Percentiles rank a stretch among this genome's conserved stretches.
Conservation (phyloP, 2,797 vertebrate genomes). For the Peromyscus attwateri region DNA sequence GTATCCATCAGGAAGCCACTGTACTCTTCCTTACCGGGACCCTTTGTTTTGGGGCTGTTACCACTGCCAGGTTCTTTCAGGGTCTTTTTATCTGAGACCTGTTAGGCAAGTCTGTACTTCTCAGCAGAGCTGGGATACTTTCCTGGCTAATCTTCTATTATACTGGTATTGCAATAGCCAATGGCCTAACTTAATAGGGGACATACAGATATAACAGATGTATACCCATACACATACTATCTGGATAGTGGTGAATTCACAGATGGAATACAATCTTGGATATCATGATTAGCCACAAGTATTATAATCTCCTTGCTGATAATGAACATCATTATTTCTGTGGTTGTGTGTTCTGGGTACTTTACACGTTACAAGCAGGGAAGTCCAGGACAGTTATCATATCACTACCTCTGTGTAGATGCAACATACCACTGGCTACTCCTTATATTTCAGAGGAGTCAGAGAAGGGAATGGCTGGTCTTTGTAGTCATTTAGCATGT, state of each 20-base stretch:
- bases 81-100: background rate
- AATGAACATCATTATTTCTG: background rate
- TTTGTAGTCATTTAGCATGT: background rate
- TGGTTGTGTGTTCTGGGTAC: background rate
- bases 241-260: background rate
- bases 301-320: background rate
- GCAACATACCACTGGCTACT: background rate
- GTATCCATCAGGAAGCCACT: background rate
- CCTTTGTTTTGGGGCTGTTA: background rate
- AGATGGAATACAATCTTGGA: background rate
- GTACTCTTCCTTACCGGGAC: background rate
- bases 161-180: background rate
- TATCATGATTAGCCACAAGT: background rate
- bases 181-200: background rate
- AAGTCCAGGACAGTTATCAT: background rate
- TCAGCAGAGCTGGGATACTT: background rate
- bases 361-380: slow-evolving; percentile 23
- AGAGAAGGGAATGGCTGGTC: background rate
- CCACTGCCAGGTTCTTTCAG: background rate
- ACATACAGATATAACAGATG: background rate
- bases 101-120: background rate
- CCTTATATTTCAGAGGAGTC: background rate
- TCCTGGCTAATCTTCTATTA: background rate
- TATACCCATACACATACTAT: background rate
- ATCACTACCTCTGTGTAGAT: background rate